Conservation (phyloP, 2,797 vertebrate species). For the Sebastes iracundus region DNA sequence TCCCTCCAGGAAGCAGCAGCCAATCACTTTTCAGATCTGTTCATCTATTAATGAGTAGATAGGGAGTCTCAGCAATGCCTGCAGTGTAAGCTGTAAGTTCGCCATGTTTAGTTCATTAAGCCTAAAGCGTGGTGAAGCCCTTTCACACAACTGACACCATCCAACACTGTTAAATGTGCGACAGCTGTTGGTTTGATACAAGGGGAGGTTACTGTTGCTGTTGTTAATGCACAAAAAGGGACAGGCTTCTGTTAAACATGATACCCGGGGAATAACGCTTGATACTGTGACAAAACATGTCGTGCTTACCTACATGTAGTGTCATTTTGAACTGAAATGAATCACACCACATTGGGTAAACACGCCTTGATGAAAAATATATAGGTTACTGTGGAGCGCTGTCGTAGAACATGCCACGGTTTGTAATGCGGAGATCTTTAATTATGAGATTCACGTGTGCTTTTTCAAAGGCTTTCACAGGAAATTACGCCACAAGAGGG, state of each 20-base stretch:
- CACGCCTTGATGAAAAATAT: slow-evolving; percentile 26
- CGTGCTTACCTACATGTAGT: not conserved
- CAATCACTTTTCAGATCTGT: slow-evolving; percentile 65
- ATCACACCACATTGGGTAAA: slow-evolving; percentile 5
- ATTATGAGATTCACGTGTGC: slow-evolving; percentile 30
- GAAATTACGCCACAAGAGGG: slow-evolving; percentile 34
- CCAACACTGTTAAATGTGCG: slow-evolving; percentile 18
- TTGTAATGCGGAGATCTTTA: slow-evolving; percentile 9
- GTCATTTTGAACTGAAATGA: slow-evolving; percentile 16
- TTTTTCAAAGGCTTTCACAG: slow-evolving; percentile 28
- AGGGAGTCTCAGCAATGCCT: slow-evolving; percentile 49
- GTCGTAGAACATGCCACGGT: not conserved
- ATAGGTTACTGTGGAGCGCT: slow-evolving; percentile 9
- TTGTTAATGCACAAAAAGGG: slow-evolving; percentile 23
- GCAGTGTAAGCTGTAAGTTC: slow-evolving; percentile 48
- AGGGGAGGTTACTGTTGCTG: slow-evolving; percentile 8
- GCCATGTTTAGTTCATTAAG: slow-evolving; percentile 59
- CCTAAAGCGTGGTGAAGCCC: slow-evolving; percentile 28
- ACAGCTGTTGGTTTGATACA: slow-evolving; percentile 42
- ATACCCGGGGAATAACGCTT: not conserved
- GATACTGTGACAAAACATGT: slow-evolving; percentile 1
- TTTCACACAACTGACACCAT: slow-evolving; percentile 43
- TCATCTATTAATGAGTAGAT: slow-evolving; percentile 74
- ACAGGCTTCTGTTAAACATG: slow-evolving; percentile 19
- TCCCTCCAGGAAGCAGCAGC: slow-evolving; percentile 53